Evolutionary conservation across 1,140 invertebrate species (phyloP).

Genomic region (Neodiprion lecontei): DNA sequence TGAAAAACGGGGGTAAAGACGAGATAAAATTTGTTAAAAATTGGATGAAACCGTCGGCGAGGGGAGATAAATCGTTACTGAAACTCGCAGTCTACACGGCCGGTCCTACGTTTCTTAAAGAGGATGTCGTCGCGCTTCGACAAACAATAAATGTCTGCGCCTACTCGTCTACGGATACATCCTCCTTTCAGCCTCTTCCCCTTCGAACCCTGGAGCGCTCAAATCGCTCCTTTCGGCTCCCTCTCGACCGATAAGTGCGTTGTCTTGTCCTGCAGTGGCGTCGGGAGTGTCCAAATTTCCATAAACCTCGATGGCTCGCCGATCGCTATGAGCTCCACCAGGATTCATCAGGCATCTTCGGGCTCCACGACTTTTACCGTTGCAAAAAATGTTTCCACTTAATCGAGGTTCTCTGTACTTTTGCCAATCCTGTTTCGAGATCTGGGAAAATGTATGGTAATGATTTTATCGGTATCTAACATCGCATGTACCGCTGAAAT

Average conservation of each 20-base stretch:
- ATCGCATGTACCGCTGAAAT: no score
- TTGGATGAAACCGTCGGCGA: no score
- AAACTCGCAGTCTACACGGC: no score
- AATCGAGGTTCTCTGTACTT: no score
- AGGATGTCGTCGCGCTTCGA: neutral
- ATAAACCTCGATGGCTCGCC: neutral
- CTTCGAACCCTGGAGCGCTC: neutral
- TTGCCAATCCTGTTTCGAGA: no score
- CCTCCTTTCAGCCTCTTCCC: neutral
- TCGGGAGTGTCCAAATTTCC: conserved; percentile 16
- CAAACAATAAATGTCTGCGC: conserved; percentile 5
- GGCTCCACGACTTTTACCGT: neutral
- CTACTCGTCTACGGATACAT: conserved; percentile 6
- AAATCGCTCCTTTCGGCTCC: neutral
- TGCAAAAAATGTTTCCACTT: no score
- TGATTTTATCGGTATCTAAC: no score
- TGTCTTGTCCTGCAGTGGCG: conserved; percentile 50
- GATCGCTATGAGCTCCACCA: neutral
- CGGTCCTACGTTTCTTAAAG: neutral
- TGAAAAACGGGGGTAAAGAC: no score
- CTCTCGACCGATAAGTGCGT: conserved; percentile 49
- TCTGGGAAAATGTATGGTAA: no score
- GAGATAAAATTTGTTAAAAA: no score
- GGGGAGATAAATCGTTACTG: no score
- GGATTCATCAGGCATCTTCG: neutral